Conservation (phyloP, 1,140 invertebrate genomes). For the Maconellicoccus hirsutus region DNA sequence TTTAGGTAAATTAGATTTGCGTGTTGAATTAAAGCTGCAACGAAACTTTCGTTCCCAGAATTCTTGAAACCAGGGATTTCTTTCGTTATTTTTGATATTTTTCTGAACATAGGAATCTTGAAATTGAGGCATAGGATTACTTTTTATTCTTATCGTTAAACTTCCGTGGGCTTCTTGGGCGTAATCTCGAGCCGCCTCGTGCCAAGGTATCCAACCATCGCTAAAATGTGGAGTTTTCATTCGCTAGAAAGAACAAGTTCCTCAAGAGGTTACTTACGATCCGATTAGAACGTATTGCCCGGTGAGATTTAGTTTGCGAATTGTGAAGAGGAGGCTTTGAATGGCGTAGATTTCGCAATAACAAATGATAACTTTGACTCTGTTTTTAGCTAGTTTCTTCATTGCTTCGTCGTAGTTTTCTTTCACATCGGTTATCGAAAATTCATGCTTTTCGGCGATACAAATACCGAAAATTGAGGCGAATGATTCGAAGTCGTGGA, state of each 20-base stretch:
- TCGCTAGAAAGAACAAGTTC: too few species aligned
- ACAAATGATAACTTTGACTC: constrained; percentile 62
- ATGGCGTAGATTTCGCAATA: too few species aligned
- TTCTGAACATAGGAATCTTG: constrained; percentile 56
- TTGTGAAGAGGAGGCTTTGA: too few species aligned
- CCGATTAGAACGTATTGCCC: too few species aligned
- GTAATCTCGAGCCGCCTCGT: constrained; percentile 54
- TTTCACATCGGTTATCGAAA: constrained; percentile 51
- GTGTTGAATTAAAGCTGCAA: constrained; percentile 39
- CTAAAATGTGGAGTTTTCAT: too few species aligned
- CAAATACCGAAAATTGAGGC: constrained; percentile 56
- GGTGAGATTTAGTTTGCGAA: too few species aligned
- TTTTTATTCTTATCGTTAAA: constrained; percentile 60
- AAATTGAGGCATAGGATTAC: constrained; percentile 52
- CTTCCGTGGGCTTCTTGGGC: constrained; percentile 57
- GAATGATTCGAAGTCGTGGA: constrained; percentile 57
- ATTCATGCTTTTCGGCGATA: constrained; percentile 54
- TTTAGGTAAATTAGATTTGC: constrained; percentile 31
- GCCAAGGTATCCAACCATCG: constrained; percentile 61
- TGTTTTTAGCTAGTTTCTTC: constrained; percentile 43
- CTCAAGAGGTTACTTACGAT: too few species aligned
- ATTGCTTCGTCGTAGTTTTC: constrained; percentile 49
- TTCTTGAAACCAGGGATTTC: constrained; percentile 67
- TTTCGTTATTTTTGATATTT: constrained; percentile 46
- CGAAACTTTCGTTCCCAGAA: constrained; percentile 62